These are phyloP conservation scores for Bursaphelenchus okinawaensis DNA, from an alignment of 2,888 invertebrate species.

Conservation along the genomic window DNA sequence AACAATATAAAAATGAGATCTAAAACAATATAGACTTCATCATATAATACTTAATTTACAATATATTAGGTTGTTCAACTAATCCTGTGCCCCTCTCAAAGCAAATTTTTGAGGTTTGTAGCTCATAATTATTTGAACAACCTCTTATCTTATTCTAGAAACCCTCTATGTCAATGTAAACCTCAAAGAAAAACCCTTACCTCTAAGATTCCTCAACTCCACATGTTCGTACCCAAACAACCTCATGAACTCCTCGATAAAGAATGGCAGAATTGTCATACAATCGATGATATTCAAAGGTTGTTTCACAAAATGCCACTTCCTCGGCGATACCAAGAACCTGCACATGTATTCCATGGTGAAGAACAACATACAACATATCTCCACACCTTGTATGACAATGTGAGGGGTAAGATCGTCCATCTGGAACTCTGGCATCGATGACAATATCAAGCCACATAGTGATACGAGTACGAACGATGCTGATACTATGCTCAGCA, in stretches of 20 bases:
- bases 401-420: slow-evolving; percentile 36
- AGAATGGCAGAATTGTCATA: slow-evolving; percentile 42
- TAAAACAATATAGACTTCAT: neutral
- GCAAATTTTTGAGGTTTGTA: no score
- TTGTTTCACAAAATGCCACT: slow-evolving; percentile 34
- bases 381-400: slow-evolving; percentile 25
- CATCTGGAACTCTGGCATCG: slow-evolving; percentile 53
- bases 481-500: slow-evolving; percentile 49
- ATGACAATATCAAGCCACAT: slow-evolving; percentile 47
- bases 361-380: slow-evolving; percentile 52
- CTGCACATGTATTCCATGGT: slow-evolving; percentile 48
- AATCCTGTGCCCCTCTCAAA: no score
- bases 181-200: no score
- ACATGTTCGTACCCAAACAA: slow-evolving; percentile 32
- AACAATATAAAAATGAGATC: neutral
- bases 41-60: neutral
- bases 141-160: no score
- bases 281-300: slow-evolving; percentile 54
- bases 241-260: slow-evolving; percentile 32
- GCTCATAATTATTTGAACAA: no score
- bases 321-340: slow-evolving; percentile 42
- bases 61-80: no score
- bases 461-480: slow-evolving; percentile 50
- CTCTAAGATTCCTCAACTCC: slow-evolving; percentile 35
- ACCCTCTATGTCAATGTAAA: no score